These are phyloP conservation scores for Cettia cetti DNA, from an alignment of 2,113 vertebrate species.

Conservation along the genomic window DNA sequence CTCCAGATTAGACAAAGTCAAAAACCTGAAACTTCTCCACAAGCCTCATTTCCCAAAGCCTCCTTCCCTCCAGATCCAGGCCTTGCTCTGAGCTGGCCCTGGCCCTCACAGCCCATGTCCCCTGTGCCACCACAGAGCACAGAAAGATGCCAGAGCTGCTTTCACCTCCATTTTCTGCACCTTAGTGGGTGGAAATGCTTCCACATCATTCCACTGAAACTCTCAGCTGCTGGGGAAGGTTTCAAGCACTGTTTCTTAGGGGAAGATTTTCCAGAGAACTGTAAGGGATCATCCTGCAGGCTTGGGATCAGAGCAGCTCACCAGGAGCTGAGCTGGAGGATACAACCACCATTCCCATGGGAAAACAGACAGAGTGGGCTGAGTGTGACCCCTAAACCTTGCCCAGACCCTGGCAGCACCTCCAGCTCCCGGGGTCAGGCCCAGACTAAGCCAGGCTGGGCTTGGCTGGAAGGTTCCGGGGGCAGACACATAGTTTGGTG, in stretches of 20 bases:
- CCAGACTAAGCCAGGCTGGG: not conserved
- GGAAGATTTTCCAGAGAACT: not conserved
- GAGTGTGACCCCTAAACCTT: not conserved
- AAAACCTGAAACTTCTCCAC: not conserved
- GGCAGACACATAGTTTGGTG: not conserved
- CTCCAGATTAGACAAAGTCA: not conserved
- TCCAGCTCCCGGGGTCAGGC: not conserved
- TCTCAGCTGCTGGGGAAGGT: not conserved
- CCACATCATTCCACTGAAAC: not conserved
- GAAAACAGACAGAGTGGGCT: not conserved
- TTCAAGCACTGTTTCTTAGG: not conserved
- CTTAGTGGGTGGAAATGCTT: accelerated
- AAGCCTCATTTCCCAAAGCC: not conserved
- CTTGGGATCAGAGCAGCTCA: not conserved
- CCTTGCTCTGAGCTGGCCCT: not conserved
- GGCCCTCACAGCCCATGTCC: accelerated
- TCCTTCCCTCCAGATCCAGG: not conserved
- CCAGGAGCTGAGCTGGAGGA: not conserved
- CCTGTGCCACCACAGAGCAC: not conserved
- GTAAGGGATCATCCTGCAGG: not conserved
- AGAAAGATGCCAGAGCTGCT: not conserved
- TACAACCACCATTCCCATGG: accelerated
- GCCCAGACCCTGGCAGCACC: not conserved
- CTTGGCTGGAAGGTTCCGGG: not conserved
- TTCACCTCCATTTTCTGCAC: not conserved